These are phyloP conservation scores for Calliopsis andreniformis DNA, from an alignment of 1,140 invertebrate genomes.

Conservation along the genomic window DNA sequence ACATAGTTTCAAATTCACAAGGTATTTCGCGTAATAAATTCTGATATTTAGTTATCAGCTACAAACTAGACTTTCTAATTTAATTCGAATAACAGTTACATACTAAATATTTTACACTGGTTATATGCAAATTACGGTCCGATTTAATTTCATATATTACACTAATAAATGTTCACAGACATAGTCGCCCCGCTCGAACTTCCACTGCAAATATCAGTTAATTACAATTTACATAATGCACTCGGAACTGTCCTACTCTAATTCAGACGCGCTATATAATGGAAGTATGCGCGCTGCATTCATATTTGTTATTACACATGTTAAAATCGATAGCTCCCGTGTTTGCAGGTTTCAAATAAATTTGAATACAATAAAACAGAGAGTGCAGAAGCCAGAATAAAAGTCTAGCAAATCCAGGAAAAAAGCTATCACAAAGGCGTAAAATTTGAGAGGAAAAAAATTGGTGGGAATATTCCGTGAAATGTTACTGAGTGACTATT, in stretches of 20 bases:
- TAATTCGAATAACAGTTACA: slow-evolving; percentile 21
- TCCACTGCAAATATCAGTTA: slow-evolving; percentile 37
- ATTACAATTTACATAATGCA: slow-evolving; percentile 49
- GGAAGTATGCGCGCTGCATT: background rate
- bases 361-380: slow-evolving; percentile 6
- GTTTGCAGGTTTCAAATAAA: no score
- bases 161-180: slow-evolving; percentile 13
- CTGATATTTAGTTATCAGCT: background rate
- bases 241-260: slow-evolving; percentile 37
- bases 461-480: background rate
- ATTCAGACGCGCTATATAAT: slow-evolving; percentile 4
- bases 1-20: no score
- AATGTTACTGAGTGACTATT: slow-evolving; percentile 10
- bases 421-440: no score
- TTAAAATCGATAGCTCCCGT: slow-evolving; percentile 8
- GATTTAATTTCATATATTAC: slow-evolving; percentile 39
- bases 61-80: background rate
- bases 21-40: background rate
- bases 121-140: background rate
- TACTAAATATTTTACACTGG: slow-evolving; percentile 19
- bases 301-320: slow-evolving; percentile 16
- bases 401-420: no score
- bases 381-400: no score
- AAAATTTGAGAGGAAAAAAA: background rate
- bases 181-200: background rate